phyloP scores from a whole-genome alignment of 2,888 invertebrate species.

The Acanthopleura granulata region DNA sequence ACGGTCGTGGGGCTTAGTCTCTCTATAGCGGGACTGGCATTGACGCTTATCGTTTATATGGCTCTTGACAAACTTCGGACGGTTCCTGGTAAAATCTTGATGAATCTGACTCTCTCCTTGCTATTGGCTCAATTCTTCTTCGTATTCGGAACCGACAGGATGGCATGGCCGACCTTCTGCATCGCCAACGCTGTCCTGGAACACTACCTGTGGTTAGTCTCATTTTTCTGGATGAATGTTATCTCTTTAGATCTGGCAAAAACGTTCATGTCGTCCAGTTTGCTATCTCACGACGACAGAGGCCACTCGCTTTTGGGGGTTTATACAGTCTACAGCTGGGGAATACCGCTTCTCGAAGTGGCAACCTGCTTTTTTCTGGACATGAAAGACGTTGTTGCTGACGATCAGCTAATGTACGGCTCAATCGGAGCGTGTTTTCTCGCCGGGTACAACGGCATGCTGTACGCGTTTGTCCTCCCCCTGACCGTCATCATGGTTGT shows the following conservation, averaged over 20 bases:
- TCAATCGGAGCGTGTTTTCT: constrained; percentile 47
- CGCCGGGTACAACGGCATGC: constrained; percentile 33
- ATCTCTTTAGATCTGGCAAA: constrained; percentile 22
- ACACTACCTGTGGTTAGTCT: constrained; percentile 23
- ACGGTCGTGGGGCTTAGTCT: neutral
- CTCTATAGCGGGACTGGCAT: constrained; percentile 2
- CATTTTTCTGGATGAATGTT: constrained; percentile 26
- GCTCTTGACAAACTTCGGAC: neutral
- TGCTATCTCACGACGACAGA: neutral
- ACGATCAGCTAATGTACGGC: constrained; percentile 35
- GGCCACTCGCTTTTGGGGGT: neutral
- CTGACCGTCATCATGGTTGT: constrained; percentile 38
- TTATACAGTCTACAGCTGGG: constrained; percentile 7
- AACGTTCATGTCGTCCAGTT: constrained; percentile 19
- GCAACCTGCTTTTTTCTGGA: neutral
- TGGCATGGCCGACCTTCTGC: neutral
- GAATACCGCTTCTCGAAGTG: neutral
- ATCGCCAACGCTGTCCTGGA: constrained; percentile 9
- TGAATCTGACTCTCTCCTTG: neutral
- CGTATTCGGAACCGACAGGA: neutral
- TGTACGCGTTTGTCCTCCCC: constrained; percentile 46
- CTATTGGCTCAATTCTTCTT: constrained; percentile 20
- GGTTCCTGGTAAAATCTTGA: constrained; percentile 21
- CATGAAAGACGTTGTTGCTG: neutral
- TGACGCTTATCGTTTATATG: neutral